A percentile compares a stretch with the other conserved stretches of the same genome.
Conservation (phyloP, 64 coral and sea anemone genomes). For the Montipora efflorescens region DNA sequence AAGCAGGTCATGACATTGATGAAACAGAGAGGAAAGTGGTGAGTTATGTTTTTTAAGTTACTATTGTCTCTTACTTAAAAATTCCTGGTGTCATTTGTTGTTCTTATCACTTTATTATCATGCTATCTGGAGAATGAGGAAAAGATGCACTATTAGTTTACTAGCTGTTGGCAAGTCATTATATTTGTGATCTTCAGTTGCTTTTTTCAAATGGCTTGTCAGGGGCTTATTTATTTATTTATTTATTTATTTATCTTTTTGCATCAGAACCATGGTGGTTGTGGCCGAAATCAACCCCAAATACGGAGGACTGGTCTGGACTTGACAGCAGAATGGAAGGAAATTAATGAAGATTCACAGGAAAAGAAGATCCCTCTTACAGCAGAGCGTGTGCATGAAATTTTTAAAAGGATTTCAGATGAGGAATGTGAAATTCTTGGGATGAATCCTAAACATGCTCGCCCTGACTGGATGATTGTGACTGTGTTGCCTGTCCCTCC, state of each 20-base stretch:
- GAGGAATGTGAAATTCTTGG: conserved; percentile 98
- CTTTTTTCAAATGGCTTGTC: neutral
- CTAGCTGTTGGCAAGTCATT: too few species aligned
- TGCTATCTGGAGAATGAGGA: too few species aligned
- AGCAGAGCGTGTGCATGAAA: conserved; percentile 97
- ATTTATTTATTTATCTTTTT: neutral
- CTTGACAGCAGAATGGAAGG: conserved; percentile 98
- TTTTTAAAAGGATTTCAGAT: conserved; percentile 98
- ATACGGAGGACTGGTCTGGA: conserved; percentile 89
- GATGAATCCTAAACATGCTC: conserved; percentile 80
- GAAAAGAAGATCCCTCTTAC: conserved; percentile 98
- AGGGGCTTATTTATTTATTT: neutral
- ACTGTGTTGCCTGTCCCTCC: conserved; percentile 96
- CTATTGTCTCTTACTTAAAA: neutral
- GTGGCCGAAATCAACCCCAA: conserved; percentile 96
- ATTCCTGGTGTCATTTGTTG: too few species aligned
- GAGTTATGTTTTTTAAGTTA: neutral
- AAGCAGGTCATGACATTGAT: conserved; percentile 54
- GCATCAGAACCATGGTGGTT: conserved; percentile 93
- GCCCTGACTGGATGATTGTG: conserved; percentile 99
- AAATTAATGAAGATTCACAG: conserved; percentile 96
- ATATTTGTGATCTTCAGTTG: neutral
- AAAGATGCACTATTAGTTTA: too few species aligned
- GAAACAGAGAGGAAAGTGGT: conserved; percentile 96
- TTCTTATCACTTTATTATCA: too few species aligned